phyloP scores from a whole-genome alignment of 2,797 vertebrate genomes.

The Spatula versicolor region DNA sequence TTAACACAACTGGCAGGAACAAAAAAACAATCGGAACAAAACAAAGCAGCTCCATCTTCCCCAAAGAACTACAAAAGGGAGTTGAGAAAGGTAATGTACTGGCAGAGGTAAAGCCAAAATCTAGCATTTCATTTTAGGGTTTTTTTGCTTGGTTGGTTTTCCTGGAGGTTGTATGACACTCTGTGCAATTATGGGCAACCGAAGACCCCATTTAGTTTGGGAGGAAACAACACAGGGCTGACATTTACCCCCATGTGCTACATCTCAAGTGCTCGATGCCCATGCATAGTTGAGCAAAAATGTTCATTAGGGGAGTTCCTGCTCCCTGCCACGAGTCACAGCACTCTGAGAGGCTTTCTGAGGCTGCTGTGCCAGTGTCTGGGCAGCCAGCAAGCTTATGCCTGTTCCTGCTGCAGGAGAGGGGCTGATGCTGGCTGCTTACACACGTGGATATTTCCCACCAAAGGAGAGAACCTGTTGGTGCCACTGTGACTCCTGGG shows the following conservation, averaged over 20 bases:
- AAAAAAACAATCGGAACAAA: not conserved
- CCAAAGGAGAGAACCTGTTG: not conserved
- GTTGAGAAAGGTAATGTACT: not conserved
- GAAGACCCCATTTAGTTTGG: not conserved
- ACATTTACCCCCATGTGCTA: accelerated
- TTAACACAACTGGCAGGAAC: slow-evolving; percentile 30
- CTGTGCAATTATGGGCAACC: not conserved
- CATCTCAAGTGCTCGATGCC: not conserved
- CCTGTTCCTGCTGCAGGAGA: not conserved
- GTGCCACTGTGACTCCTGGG: not conserved
- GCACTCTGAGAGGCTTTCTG: not conserved
- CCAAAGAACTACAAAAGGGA: not conserved
- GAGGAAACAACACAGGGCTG: not conserved
- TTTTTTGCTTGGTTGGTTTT: not conserved
- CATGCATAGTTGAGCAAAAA: not conserved
- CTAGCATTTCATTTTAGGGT: not conserved
- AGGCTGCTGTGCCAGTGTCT: accelerated
- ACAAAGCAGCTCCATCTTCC: not conserved
- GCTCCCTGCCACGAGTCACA: not conserved
- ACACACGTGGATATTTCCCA: accelerated
- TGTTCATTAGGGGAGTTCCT: not conserved
- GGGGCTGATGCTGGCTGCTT: not conserved
- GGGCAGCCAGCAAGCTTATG: not conserved
- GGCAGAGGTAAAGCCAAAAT: not conserved
- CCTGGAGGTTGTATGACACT: not conserved